These are phyloP conservation scores for Cerastis rubricosa DNA, from an alignment of 2,888 invertebrate species.

Conservation along the genomic window DNA sequence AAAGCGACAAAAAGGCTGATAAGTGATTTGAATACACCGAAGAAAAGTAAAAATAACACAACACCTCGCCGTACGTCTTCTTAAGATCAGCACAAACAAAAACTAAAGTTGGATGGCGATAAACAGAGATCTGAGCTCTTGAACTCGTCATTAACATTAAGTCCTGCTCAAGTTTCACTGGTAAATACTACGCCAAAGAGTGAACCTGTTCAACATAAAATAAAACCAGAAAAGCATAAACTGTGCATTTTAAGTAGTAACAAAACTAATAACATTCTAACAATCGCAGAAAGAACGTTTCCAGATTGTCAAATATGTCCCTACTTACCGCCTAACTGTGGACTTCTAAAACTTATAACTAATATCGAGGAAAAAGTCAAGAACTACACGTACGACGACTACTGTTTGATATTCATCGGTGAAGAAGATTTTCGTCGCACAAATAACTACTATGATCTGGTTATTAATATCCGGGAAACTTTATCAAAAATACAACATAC, in stretches of 20 bases:
- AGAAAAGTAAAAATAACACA: too few relatives aligned
- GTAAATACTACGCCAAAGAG: neutral
- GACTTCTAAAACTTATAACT: too few relatives aligned
- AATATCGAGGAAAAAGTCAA: too few relatives aligned
- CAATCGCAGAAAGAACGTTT: too few relatives aligned
- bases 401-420: too few relatives aligned
- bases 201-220: neutral
- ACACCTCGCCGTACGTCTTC: too few relatives aligned
- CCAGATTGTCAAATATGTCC: too few relatives aligned
- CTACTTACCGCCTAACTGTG: too few relatives aligned
- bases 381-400: too few relatives aligned
- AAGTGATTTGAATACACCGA: neutral
- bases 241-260: conserved; percentile 6
- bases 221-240: neutral
- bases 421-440: too few relatives aligned
- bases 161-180: neutral
- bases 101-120: neutral
- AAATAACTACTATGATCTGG: conserved; percentile 1
- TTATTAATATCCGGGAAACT: neutral
- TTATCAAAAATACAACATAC: neutral
- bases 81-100: neutral
- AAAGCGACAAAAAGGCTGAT: neutral
- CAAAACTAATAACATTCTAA: neutral
- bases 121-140: neutral
- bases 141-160: neutral